phyloP scores from a whole-genome alignment of 2,797 vertebrate genomes.

The Octomys mimax region DNA sequence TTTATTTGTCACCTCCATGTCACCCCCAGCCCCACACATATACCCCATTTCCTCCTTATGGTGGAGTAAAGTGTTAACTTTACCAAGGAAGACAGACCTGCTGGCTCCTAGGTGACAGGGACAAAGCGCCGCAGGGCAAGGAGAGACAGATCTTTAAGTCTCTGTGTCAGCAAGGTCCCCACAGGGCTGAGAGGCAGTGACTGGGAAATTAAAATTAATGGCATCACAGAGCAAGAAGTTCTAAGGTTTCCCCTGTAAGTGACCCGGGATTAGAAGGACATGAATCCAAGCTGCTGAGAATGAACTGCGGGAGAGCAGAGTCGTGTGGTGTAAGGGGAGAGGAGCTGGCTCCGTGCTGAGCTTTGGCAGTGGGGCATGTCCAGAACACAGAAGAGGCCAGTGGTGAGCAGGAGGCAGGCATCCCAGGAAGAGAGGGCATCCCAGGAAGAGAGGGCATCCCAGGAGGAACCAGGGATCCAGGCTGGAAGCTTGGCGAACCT shows the following conservation, averaged over 20 bases:
- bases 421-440: not conserved
- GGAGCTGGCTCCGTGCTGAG: accelerated
- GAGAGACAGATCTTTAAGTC: not conserved
- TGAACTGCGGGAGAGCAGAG: not conserved
- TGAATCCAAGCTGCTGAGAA: not conserved
- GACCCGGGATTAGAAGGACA: not conserved
- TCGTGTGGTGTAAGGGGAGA: not conserved
- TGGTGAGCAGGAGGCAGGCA: accelerated
- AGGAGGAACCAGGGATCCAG: not conserved
- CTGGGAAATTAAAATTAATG: not conserved
- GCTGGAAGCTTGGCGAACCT: not conserved
- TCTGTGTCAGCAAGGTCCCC: not conserved
- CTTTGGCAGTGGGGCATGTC: not conserved
- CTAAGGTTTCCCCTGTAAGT: not conserved
- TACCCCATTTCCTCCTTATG: not conserved
- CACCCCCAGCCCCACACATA: not conserved
- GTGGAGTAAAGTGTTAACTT: not conserved
- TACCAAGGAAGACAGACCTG: not conserved
- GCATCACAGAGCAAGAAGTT: not conserved
- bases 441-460: not conserved
- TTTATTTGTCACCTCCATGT: not conserved
- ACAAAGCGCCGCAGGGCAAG: not conserved
- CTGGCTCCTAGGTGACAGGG: not conserved
- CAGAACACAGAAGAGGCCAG: not conserved
- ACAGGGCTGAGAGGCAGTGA: not conserved